Conservation (phyloP, 1,140 invertebrate genomes). For the Pseudomyrmex concolor region DNA sequence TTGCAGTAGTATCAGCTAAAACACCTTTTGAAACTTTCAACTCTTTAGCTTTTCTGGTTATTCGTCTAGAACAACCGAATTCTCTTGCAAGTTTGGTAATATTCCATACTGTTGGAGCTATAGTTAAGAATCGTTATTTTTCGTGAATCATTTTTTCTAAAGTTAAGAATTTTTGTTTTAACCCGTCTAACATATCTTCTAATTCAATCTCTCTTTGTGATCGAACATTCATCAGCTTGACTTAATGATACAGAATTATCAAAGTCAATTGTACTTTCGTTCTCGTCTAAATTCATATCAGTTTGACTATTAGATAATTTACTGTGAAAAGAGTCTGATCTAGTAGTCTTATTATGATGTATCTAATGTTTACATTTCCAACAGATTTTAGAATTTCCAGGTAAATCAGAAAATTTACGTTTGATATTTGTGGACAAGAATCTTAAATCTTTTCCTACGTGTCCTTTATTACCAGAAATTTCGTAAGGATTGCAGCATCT, state of each 20-base stretch:
- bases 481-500: no score
- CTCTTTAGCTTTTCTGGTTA: neutral
- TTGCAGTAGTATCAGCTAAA: neutral
- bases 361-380: neutral
- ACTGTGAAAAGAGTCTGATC: no score
- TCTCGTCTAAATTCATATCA: neutral
- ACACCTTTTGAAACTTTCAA: neutral
- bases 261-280: neutral
- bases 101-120: neutral
- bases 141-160: neutral
- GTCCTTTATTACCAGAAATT: no score
- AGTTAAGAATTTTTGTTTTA: neutral
- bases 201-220: conserved; percentile 1
- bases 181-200: neutral
- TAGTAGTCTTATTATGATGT: no score
- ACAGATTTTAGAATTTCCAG: neutral
- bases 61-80: neutral
- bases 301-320: no score
- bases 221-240: neutral
- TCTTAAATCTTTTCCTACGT: no score
- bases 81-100: neutral
- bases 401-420: no score
- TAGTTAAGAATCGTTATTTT: neutral
- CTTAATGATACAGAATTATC: neutral
- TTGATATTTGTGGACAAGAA: no score